phyloP scores from a whole-genome alignment of 2,888 invertebrate species.

The Drosophila leonis region DNA sequence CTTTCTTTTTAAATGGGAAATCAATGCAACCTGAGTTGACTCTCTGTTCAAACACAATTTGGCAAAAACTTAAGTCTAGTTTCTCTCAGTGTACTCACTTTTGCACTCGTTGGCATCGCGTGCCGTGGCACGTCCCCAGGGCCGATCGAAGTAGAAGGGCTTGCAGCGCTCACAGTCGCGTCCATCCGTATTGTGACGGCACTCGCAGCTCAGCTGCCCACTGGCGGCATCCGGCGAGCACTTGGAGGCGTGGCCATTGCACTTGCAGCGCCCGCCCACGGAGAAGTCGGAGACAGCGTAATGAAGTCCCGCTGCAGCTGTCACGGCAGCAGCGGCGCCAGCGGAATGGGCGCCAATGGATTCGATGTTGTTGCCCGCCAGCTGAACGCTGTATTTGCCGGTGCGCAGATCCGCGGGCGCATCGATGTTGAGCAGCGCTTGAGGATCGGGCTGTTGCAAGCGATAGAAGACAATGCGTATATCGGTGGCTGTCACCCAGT shows the following conservation, averaged over 20 bases:
- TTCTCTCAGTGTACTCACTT: conserved; percentile 89
- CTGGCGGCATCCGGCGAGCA: conserved; percentile 86
- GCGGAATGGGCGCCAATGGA: not conserved
- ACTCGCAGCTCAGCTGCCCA: conserved; percentile 94
- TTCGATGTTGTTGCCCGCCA: conserved; percentile 56
- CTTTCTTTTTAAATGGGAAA: too few species aligned
- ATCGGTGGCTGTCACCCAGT: conserved; percentile 99
- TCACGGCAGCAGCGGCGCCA: conserved; percentile 23
- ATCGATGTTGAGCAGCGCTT: conserved; percentile 61
- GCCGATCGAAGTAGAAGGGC: conserved; percentile 99
- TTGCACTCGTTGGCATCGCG: conserved; percentile 99
- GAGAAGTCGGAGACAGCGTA: conserved; percentile 99
- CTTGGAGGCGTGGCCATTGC: conserved; percentile 98
- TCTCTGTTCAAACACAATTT: not conserved
- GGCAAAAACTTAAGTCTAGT: not conserved
- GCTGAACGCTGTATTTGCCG: conserved; percentile 83
- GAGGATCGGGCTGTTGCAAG: conserved; percentile 89
- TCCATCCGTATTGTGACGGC: conserved; percentile 99
- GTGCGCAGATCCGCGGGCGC: conserved; percentile 43
- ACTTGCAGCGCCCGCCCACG: conserved; percentile 99
- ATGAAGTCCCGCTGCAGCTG: conserved; percentile 85
- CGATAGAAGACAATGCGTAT: conserved; percentile 97
- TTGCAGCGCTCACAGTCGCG: conserved; percentile 99
- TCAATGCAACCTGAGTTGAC: too few species aligned
- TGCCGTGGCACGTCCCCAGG: conserved; percentile 98